phyloP scores from a whole-genome alignment of 2,113 vertebrate species.

The Aix galericulata region DNA sequence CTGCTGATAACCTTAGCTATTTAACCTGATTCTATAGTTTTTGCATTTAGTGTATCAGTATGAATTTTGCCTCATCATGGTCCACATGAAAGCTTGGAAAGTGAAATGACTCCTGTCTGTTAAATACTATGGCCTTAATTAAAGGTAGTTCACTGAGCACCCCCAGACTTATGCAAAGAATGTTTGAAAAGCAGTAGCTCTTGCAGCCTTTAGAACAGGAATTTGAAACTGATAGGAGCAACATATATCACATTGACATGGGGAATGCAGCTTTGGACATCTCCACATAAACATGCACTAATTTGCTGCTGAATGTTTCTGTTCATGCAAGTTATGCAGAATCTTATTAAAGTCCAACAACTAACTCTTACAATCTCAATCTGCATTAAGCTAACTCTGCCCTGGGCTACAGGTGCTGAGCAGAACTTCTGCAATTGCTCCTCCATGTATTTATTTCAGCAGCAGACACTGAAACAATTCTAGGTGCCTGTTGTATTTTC shows the following conservation, averaged over 20 bases:
- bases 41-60: neutral
- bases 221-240: neutral
- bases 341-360: neutral
- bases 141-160: neutral
- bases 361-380: neutral
- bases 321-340: neutral
- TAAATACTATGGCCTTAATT: neutral
- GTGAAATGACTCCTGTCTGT: neutral
- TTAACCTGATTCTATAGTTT: neutral
- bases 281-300: neutral
- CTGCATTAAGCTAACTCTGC: neutral
- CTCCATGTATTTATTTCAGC: neutral
- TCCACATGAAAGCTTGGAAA: neutral
- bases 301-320: neutral
- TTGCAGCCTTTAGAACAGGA: neutral
- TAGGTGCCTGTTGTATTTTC: neutral
- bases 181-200: neutral
- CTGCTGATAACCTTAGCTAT: neutral
- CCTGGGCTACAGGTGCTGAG: neutral
- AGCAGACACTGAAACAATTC: constrained; percentile 6
- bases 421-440: neutral
- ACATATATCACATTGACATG: neutral
- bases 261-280: neutral
- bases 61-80: neutral
- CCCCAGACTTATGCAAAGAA: neutral